A percentile compares a stretch with the other conserved stretches of the same genome.
These are phyloP conservation scores for Hucho hucho DNA, from an alignment of 2,113 vertebrate species.

Conservation along the genomic window DNA sequence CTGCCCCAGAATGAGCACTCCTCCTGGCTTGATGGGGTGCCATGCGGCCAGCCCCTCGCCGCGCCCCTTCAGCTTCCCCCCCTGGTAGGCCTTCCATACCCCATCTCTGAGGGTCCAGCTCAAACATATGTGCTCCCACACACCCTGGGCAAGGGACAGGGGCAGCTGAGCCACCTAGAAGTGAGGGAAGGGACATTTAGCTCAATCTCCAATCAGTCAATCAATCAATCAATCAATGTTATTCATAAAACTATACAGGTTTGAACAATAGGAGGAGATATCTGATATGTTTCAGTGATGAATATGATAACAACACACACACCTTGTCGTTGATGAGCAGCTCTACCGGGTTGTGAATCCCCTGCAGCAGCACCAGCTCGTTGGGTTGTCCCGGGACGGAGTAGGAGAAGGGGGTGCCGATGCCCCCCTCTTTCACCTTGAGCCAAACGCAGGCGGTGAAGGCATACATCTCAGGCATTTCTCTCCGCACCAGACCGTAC, in stretches of 20 bases:
- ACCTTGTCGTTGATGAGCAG: constrained; percentile 96
- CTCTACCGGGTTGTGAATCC: constrained; percentile 88
- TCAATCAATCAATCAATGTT: background rate
- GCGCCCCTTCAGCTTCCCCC: constrained; percentile 82
- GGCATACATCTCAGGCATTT: constrained; percentile 89
- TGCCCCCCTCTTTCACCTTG: constrained; percentile 79
- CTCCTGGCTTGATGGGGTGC: constrained; percentile 93
- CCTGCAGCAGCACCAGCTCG: constrained; percentile 91
- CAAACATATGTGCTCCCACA: constrained; percentile 93
- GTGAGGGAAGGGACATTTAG: background rate
- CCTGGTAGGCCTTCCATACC: constrained; percentile 87
- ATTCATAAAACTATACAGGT: no score
- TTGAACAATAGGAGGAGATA: no score
- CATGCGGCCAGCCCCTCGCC: constrained; percentile 92
- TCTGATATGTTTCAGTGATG: no score
- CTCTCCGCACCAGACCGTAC: constrained; percentile 88
- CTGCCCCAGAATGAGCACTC: constrained; percentile 91
- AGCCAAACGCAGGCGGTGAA: constrained; percentile 94
- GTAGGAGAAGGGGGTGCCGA: constrained; percentile 96
- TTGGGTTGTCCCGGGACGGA: constrained; percentile 89
- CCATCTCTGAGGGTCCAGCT: constrained; percentile 94
- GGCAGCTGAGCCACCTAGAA: constrained; percentile 90
- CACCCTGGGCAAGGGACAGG: constrained; percentile 81
- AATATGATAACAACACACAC: no score
- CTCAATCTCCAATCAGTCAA: no score